Percentiles rank a stretch among this genome's conserved stretches.
Evolutionary conservation across 2,888 invertebrate genomes (phyloP).

Genomic region (Hemaris fuciformis): DNA sequence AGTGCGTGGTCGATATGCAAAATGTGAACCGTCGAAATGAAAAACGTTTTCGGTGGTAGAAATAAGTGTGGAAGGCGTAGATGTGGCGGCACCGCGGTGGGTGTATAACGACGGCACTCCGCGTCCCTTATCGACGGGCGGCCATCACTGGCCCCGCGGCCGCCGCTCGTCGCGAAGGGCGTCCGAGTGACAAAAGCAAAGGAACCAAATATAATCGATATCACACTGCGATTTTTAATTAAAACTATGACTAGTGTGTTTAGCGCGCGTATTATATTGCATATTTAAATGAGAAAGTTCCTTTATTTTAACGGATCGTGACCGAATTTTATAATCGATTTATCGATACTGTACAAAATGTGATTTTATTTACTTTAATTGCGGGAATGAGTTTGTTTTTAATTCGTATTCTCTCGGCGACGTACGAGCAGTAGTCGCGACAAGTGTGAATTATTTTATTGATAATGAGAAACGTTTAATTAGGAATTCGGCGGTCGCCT

Average conservation of each 20-base stretch:
- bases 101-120: constrained; percentile 27
- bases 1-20: background rate
- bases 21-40: background rate
- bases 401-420: constrained; percentile 29
- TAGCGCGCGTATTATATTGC: constrained; percentile 27
- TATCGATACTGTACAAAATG: constrained; percentile 40
- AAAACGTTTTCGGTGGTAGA: constrained; percentile 1
- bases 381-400: constrained; percentile 20
- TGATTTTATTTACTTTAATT: constrained; percentile 31
- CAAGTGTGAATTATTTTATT: constrained; percentile 27
- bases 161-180: constrained; percentile 40
- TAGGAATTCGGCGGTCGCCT: background rate
- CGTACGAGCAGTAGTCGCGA: constrained; percentile 31
- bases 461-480: constrained; percentile 8
- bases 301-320: constrained; percentile 26
- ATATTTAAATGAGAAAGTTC: constrained; percentile 29
- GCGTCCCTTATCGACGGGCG: constrained; percentile 41
- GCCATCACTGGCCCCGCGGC: constrained; percentile 20
- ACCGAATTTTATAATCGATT: constrained; percentile 17
- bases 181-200: constrained; percentile 37
- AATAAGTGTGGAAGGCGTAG: background rate
- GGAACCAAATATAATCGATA: constrained; percentile 40
- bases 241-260: constrained; percentile 74
- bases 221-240: constrained; percentile 70
- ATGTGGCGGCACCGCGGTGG: background rate